Conservation (phyloP, 2,888 invertebrate species). For the Macaria liturata region DNA sequence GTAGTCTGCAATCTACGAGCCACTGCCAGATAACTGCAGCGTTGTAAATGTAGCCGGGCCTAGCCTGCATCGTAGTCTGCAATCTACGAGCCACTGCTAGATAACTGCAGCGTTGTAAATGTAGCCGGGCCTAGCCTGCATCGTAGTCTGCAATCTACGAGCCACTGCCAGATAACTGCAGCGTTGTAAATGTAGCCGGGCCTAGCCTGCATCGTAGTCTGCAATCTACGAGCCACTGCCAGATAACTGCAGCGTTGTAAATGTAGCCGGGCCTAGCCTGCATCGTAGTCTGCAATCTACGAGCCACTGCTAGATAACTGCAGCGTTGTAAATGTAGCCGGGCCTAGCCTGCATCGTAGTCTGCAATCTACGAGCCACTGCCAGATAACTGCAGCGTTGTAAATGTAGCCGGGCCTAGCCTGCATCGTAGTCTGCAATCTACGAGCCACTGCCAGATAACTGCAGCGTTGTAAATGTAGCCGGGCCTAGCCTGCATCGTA, state of each 20-base stretch:
- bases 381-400: conserved; percentile 16
- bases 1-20: no score
- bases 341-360: no score
- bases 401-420: conserved; percentile 6
- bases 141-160: no score
- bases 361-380: neutral
- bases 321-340: conserved; percentile 16
- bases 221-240: neutral
- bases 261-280: conserved; percentile 1
- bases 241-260: conserved; percentile 18
- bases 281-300: no score
- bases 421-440: no score
- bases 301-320: conserved; percentile 6
- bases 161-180: conserved; percentile 11
- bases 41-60: conserved; percentile 11
- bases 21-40: conserved; percentile 12
- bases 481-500: no score
- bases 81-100: neutral
- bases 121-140: neutral
- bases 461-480: conserved; percentile 19
- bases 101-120: conserved; percentile 20
- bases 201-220: no score
- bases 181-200: conserved; percentile 12
- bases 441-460: neutral
- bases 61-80: no score